phyloP scores from a whole-genome alignment of 2,113 vertebrate species.

The Leuciscus idus region DNA sequence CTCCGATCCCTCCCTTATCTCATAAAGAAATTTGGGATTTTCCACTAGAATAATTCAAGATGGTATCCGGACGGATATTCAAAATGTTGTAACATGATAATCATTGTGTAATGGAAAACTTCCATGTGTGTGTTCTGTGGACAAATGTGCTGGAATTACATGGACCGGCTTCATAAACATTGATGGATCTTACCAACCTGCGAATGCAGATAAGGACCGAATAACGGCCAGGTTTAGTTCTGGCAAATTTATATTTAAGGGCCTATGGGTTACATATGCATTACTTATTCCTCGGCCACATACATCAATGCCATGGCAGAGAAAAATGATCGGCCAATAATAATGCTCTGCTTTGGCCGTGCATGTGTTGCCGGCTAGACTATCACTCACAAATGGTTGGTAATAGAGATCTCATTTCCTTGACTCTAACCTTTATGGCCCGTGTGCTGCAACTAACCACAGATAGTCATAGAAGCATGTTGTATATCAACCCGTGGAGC shows the following conservation, averaged over 20 bases:
- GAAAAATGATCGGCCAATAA: slow-evolving; percentile 77
- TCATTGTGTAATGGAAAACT: slow-evolving; percentile 69
- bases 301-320: slow-evolving; percentile 85
- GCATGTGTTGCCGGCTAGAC: slow-evolving; percentile 70
- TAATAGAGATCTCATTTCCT: slow-evolving; percentile 74
- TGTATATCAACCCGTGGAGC: slow-evolving; percentile 66
- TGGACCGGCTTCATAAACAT: slow-evolving; percentile 77
- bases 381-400: slow-evolving; percentile 68
- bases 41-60: slow-evolving; percentile 85
- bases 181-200: slow-evolving; percentile 95
- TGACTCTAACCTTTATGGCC: slow-evolving; percentile 68
- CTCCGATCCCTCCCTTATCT: slow-evolving; percentile 88
- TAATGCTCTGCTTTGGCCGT: slow-evolving; percentile 62
- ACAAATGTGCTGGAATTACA: slow-evolving; percentile 79
- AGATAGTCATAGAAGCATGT: slow-evolving; percentile 66
- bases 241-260: slow-evolving; percentile 84
- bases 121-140: slow-evolving; percentile 64
- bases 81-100: slow-evolving; percentile 71
- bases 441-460: slow-evolving; percentile 55
- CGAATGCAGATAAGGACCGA: slow-evolving; percentile 93
- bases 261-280: slow-evolving; percentile 82
- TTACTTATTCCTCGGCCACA: slow-evolving; percentile 80
- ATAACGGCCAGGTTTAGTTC: slow-evolving; percentile 77
- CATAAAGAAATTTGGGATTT: slow-evolving; percentile 92
- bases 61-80: slow-evolving; percentile 82